These are phyloP conservation scores for Lomographa bimaculata DNA, from an alignment of 2,888 invertebrate genomes.

Conservation along the genomic window DNA sequence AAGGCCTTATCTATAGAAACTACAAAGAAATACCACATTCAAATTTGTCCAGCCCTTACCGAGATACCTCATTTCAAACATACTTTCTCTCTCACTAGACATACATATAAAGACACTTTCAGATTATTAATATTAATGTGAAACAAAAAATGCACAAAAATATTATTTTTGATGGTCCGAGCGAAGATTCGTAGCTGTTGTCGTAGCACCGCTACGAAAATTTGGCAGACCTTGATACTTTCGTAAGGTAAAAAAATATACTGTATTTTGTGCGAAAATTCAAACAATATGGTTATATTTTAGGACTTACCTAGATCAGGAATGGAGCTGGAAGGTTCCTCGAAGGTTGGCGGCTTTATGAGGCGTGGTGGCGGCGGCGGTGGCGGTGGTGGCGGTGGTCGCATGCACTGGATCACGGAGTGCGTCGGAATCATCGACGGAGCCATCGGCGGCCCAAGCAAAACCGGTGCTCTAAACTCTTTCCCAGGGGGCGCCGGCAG, in stretches of 20 bases:
- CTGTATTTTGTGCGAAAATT: no score
- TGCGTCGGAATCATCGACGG: constrained; percentile 52
- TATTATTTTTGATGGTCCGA: no score
- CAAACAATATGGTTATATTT: no score
- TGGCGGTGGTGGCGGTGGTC: constrained; percentile 78
- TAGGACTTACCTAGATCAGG: constrained; percentile 91
- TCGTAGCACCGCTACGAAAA: constrained; percentile 23
- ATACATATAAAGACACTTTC: no score
- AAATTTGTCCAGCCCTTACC: no score
- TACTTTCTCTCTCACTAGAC: no score
- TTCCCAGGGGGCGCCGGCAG: constrained; percentile 76
- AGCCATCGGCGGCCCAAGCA: constrained; percentile 59
- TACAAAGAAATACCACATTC: no score
- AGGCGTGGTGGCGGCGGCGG: constrained; percentile 79
- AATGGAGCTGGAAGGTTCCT: constrained; percentile 94
- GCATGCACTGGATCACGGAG: constrained; percentile 80
- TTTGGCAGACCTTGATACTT: constrained; percentile 10
- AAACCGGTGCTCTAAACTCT: constrained; percentile 75
- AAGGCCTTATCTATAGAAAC: no score
- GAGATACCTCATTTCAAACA: no score
- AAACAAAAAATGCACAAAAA: no score
- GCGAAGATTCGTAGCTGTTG: constrained; percentile 6
- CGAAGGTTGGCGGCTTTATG: constrained; percentile 83
- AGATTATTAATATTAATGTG: no score
- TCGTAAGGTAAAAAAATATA: no score